Conservation (phyloP, 2,113 vertebrate species). For the Entelurus aequoreus region DNA sequence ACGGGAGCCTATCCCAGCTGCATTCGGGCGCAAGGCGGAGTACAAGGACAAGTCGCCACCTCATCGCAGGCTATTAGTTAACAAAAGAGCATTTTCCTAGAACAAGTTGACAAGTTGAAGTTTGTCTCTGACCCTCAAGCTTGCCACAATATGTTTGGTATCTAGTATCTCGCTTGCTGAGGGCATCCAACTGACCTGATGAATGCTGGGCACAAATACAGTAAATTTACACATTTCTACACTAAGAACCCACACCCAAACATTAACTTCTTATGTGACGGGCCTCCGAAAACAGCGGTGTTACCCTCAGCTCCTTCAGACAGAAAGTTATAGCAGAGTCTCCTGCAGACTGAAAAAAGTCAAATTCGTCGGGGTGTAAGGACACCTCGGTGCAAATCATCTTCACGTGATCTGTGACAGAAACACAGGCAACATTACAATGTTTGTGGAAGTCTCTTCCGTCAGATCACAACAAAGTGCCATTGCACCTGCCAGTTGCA, state of each 20-base stretch:
- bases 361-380: constrained; percentile 85
- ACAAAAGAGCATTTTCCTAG: no score
- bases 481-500: neutral
- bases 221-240: neutral
- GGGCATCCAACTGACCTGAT: no score
- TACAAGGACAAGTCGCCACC: no score
- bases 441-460: neutral
- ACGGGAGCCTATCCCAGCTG: no score
- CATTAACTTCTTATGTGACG: constrained; percentile 40
- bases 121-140: no score
- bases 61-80: no score
- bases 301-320: constrained; percentile 93
- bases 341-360: constrained; percentile 82
- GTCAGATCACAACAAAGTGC: neutral
- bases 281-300: constrained; percentile 33
- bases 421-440: constrained; percentile 8
- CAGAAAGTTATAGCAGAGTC: constrained; percentile 90
- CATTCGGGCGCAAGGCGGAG: no score
- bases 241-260: constrained; percentile 8
- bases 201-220: no score
- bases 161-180: no score
- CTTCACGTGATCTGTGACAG: constrained; percentile 73
- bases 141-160: no score
- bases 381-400: constrained; percentile 80
- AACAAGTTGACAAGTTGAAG: no score